These are phyloP conservation scores for Lucifuga dentata DNA, from an alignment of 2,113 vertebrate species.

Conservation along the genomic window DNA sequence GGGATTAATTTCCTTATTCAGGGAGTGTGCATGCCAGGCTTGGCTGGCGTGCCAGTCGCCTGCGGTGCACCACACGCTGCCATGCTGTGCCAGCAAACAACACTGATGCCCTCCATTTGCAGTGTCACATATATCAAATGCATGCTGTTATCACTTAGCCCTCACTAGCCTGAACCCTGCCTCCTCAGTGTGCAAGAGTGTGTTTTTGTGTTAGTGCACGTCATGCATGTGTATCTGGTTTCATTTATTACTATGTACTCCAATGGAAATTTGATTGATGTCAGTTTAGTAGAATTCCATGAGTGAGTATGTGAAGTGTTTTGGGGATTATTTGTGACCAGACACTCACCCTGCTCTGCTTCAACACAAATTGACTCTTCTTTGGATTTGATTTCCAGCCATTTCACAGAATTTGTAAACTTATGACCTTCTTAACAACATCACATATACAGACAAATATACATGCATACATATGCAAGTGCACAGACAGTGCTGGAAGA, in stretches of 20 bases:
- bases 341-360: slow-evolving; percentile 49
- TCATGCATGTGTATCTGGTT: slow-evolving; percentile 53
- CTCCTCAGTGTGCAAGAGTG: slow-evolving; percentile 33
- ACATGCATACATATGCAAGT: too few relatives aligned
- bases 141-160: slow-evolving; percentile 88
- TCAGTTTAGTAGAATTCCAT: slow-evolving; percentile 44
- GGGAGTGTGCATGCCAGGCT: slow-evolving; percentile 87
- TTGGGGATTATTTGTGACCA: slow-evolving; percentile 65
- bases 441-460: too few relatives aligned
- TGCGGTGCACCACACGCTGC: slow-evolving; percentile 94
- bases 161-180: slow-evolving; percentile 62
- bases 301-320: slow-evolving; percentile 68
- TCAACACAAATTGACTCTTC: slow-evolving; percentile 53
- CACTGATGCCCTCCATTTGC: slow-evolving; percentile 97
- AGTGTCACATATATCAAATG: slow-evolving; percentile 97
- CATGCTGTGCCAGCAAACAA: slow-evolving; percentile 96
- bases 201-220: slow-evolving; percentile 40
- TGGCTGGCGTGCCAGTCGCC: slow-evolving; percentile 93
- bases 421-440: slow-evolving; percentile 34
- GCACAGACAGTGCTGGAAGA: too few relatives aligned
- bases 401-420: slow-evolving; percentile 41
- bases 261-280: slow-evolving; percentile 60
- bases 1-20: slow-evolving; percentile 96
- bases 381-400: slow-evolving; percentile 45
- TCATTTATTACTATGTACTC: slow-evolving; percentile 37